Evolutionary conservation across 37 sponge, comb jelly and placozoan species (phyloP).

Genomic region (Hormiphora californensis): DNA sequence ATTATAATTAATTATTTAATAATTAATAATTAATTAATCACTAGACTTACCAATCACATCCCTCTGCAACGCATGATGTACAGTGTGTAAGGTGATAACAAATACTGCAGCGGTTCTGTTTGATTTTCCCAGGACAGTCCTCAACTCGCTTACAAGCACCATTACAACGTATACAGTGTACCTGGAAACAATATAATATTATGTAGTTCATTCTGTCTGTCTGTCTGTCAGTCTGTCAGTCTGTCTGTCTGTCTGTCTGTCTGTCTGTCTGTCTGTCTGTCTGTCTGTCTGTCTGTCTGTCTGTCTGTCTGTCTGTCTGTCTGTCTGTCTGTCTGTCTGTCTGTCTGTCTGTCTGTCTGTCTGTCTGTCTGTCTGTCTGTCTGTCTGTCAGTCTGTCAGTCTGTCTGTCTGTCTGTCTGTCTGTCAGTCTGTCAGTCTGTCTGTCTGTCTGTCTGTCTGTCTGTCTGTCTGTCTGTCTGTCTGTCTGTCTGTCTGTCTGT

Average conservation of each 20-base stretch:
- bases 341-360: background rate
- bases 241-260: background rate
- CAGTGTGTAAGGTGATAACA: background rate
- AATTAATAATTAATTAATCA: background rate
- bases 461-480: background rate
- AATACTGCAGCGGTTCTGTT: slow-evolving; percentile 29
- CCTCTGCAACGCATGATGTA: background rate
- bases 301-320: slow-evolving; percentile 1
- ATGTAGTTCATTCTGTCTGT: too few species aligned
- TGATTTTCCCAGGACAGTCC: background rate
- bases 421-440: background rate
- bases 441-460: slow-evolving; percentile 1
- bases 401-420: background rate
- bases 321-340: slow-evolving; percentile 1
- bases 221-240: background rate
- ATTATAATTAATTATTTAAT: background rate
- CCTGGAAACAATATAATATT: too few species aligned
- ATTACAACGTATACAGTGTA: background rate
- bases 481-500: background rate
- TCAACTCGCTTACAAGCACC: background rate
- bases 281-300: slow-evolving; percentile 1
- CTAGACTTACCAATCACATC: slow-evolving; percentile 31
- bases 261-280: slow-evolving; percentile 1
- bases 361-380: background rate
- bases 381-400: background rate